A percentile compares a stretch with the other conserved stretches of the same genome.
Conservation (phyloP, 2,888 invertebrate species). For the Furcula furcula region DNA sequence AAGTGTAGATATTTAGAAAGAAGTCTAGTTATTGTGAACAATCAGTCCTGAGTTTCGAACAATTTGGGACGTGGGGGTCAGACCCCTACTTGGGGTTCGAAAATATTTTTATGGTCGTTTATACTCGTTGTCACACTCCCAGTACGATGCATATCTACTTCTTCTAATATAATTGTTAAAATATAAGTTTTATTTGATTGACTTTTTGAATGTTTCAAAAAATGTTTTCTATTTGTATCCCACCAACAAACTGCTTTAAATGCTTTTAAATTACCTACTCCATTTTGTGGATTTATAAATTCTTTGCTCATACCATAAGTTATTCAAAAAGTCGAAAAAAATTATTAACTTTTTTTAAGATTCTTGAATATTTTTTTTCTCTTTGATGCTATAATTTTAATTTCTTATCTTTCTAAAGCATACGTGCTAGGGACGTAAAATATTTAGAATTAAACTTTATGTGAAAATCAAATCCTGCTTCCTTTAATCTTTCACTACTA, state of each 20-base stretch:
- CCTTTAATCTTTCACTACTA: constrained; percentile 13
- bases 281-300: too few relatives aligned
- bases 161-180: constrained; percentile 34
- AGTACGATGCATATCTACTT: constrained; percentile 33
- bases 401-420: too few relatives aligned
- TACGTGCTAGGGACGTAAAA: too few relatives aligned
- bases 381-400: too few relatives aligned
- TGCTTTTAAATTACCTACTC: background rate
- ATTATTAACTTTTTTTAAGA: too few relatives aligned
- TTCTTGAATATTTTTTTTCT: too few relatives aligned
- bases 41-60: too few relatives aligned
- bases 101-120: constrained; percentile 45
- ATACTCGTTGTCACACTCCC: constrained; percentile 47
- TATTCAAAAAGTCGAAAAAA: too few relatives aligned
- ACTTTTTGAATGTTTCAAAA: constrained; percentile 29
- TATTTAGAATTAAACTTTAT: too few relatives aligned
- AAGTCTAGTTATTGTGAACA: background rate
- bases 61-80: background rate
- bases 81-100: constrained; percentile 4
- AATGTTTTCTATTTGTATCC: constrained; percentile 3
- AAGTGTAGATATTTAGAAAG: background rate
- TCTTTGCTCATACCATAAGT: too few relatives aligned
- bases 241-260: constrained; percentile 9
- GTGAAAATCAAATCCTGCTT: background rate
- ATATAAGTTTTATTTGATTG: constrained; percentile 19